Base-by-base conservation (phyloP, 2,113 vertebrate genomes). In the Siphamia tubifer region DNA sequence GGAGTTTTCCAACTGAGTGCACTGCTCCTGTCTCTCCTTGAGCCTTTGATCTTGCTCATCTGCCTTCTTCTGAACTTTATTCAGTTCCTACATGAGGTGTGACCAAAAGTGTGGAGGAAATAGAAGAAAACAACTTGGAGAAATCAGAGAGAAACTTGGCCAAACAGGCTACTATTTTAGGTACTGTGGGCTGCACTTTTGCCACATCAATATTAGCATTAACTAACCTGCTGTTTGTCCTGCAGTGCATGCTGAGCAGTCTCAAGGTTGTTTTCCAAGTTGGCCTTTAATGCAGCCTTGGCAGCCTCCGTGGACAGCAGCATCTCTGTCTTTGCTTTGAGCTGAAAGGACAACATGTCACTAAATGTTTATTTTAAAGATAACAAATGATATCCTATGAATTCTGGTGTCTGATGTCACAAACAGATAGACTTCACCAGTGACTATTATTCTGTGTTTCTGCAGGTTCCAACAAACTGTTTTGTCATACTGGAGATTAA, bases 251-350 rank as follows among this genome's bases (percentile, higher is more conserved):
- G 93, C 60, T 99, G 97, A 36, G 95, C 94, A 3, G 95, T 96
- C 79, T 99, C 98, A 83, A 99, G 89, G 83, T 94, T 96, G 87
- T 96, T 99, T 81, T 98, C 95, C 61, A 99, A 92, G 83, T 98
- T 96, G 0, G 95, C 96, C 86, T 96, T 94, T 79, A 96, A 96
- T 49, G 96, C 93, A 68, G 93, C 92, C 91, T 96, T 99, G 1
- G 97, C 94, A 21, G 98, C 98, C 89, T 99, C 97, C 38, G 97
- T 91, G 62, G 96, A 96, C 7, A 99, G 89, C 13, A 99, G 60
- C 89, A 99, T 87, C 87, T 99, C 97, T 1, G 96, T 99, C 88
- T 99, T 99, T 57, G 96, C 95, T 90, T 98, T 99, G 69, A 99
- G 85, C 98, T 99, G 83, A 20, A 73, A n/a, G 34, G 32, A 71